Conservation (phyloP, 2,113 vertebrate genomes). For the Amia ocellicauda region DNA sequence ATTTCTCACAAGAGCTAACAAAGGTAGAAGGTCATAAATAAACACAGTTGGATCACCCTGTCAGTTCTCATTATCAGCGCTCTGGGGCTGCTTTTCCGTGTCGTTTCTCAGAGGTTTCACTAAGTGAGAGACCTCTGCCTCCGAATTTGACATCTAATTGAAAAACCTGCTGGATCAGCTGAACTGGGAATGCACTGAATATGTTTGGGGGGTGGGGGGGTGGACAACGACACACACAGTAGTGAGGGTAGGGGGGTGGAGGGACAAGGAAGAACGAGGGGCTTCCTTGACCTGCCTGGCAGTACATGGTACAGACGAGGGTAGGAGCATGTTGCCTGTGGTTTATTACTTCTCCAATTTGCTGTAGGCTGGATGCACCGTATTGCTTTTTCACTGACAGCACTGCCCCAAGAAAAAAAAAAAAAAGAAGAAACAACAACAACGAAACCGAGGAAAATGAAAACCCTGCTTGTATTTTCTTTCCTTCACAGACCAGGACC, state of each 20-base stretch:
- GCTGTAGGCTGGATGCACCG: too few species aligned
- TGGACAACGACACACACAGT: too few species aligned
- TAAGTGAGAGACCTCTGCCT: constrained; percentile 65
- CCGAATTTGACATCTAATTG: constrained; percentile 47
- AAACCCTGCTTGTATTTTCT: too few species aligned
- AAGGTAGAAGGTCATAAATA: constrained; percentile 82
- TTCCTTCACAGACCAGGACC: too few species aligned
- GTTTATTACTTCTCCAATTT: too few species aligned
- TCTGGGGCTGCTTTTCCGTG: constrained; percentile 63
- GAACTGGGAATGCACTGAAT: not conserved
- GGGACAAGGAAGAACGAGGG: not conserved
- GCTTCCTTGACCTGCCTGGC: not conserved
- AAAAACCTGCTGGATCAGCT: constrained; percentile 17
- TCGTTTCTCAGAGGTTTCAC: constrained; percentile 65
- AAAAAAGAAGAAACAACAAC: too few species aligned
- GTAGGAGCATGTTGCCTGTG: not conserved
- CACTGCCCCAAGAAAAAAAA: too few species aligned
- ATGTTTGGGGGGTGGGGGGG: not conserved
- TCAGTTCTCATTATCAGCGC: constrained; percentile 77
- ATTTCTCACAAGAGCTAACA: constrained; percentile 77
- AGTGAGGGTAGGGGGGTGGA: not conserved
- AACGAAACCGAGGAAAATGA: too few species aligned
- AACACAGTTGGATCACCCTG: constrained; percentile 71
- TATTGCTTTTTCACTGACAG: too few species aligned
- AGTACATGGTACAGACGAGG: not conserved